A percentile compares a stretch with the other conserved stretches of the same genome.
Evolutionary conservation across 2,797 vertebrate species (phyloP).

Genomic region (Lindbergichthys nudifrons): DNA sequence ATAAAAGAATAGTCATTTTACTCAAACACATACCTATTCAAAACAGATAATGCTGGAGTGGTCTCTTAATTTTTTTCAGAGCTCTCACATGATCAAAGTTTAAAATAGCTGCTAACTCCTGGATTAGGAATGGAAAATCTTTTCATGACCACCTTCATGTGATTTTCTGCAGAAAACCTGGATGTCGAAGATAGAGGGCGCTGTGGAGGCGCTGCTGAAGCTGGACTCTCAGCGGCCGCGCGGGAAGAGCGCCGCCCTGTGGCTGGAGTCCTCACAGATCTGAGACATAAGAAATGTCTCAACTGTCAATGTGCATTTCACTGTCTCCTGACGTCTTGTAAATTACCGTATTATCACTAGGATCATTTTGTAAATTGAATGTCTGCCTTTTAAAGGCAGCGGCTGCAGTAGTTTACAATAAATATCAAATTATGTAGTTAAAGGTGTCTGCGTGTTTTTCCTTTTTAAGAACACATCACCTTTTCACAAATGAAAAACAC

Average conservation of each 20-base stretch:
- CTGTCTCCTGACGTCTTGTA: conserved; percentile 39
- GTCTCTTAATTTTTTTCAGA: too few species aligned
- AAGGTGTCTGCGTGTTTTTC: conserved; percentile 3
- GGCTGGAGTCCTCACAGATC: conserved; percentile 90
- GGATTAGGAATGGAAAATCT: background rate
- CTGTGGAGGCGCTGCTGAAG: conserved; percentile 82
- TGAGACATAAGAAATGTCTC: conserved; percentile 64
- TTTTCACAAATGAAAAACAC: background rate
- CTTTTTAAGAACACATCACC: background rate
- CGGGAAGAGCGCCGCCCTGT: conserved; percentile 72
- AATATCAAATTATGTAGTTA: conserved; percentile 51
- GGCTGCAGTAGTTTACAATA: conserved; percentile 64
- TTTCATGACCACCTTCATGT: background rate
- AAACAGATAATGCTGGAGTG: too few species aligned
- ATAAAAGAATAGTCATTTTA: too few species aligned
- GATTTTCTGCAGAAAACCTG: conserved; percentile 87
- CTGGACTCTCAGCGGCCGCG: conserved; percentile 80
- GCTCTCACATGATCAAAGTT: background rate
- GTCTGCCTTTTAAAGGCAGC: conserved; percentile 57
- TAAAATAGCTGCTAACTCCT: background rate
- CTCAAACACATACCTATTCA: too few species aligned
- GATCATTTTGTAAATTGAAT: conserved; percentile 60
- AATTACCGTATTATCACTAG: conserved; percentile 49
- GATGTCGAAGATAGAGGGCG: conserved; percentile 89
- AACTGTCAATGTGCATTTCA: conserved; percentile 49